phyloP scores from a whole-genome alignment of 2,113 vertebrate genomes.

The Hyaena hyaena region DNA sequence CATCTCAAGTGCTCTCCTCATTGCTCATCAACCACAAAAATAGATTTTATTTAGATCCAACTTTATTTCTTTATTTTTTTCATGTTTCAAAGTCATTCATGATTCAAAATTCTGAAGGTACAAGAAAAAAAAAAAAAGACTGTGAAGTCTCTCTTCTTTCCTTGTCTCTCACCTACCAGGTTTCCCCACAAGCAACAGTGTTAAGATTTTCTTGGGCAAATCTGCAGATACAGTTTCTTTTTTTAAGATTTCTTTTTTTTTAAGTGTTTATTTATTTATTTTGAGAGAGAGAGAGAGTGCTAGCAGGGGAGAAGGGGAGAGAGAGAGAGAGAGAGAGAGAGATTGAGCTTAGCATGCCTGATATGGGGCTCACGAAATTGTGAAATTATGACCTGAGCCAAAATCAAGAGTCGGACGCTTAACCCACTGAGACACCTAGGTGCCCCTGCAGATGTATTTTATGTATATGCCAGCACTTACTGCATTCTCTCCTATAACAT shows the following conservation, averaged over 20 bases:
- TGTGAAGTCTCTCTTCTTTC: neutral
- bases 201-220: neutral
- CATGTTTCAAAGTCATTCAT: neutral
- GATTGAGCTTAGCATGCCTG: too few relatives aligned
- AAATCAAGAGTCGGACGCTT: too few relatives aligned
- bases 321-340: too few relatives aligned
- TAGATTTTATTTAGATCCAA: neutral
- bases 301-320: too few relatives aligned
- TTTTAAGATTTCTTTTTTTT: too few relatives aligned
- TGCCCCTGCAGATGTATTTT: neutral
- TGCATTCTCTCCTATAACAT: neutral
- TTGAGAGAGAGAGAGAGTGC: too few relatives aligned
- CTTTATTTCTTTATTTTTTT: constrained; percentile 14
- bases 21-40: neutral
- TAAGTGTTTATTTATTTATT: too few relatives aligned
- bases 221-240: neutral
- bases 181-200: neutral
- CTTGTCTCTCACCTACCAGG: neutral
- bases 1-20: too few relatives aligned
- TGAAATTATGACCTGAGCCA: too few relatives aligned
- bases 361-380: too few relatives aligned
- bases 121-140: constrained; percentile 30
- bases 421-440: too few relatives aligned
- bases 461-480: neutral
- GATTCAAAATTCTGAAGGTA: constrained; percentile 48